Conservation (phyloP, 2,113 vertebrate species). For the Bothrops jararaca region DNA sequence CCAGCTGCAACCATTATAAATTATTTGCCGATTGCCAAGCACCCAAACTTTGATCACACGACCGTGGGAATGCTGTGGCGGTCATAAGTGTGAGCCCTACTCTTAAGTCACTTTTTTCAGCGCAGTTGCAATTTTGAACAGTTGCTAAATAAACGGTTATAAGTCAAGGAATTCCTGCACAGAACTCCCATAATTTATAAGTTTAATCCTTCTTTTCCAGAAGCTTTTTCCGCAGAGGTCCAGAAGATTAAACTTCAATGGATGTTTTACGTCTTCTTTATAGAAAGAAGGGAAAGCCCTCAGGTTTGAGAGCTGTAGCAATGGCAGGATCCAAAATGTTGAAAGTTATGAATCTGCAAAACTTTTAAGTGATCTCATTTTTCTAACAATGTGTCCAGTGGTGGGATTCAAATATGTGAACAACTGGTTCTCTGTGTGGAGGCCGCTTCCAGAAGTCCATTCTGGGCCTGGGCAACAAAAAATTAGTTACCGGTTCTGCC, state of each 20-base stretch:
- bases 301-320: neutral
- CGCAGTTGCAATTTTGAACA: no score
- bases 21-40: neutral
- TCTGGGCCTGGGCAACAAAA: no score
- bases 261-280: no score
- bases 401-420: no score
- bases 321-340: neutral
- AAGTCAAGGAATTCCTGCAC: no score
- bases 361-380: neutral
- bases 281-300: neutral
- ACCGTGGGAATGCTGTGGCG: neutral
- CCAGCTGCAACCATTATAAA: neutral
- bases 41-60: neutral
- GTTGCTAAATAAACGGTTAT: no score
- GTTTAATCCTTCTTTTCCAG: neutral
- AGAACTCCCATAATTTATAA: neutral
- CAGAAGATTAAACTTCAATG: neutral
- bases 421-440: no score
- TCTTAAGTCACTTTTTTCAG: no score
- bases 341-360: neutral
- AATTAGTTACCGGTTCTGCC: no score
- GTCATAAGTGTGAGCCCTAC: no score
- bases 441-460: no score
- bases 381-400: no score
- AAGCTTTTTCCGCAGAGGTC: neutral